Base-by-base conservation (phyloP, 2,888 invertebrate genomes). In the Cerastoderma edule region DNA sequence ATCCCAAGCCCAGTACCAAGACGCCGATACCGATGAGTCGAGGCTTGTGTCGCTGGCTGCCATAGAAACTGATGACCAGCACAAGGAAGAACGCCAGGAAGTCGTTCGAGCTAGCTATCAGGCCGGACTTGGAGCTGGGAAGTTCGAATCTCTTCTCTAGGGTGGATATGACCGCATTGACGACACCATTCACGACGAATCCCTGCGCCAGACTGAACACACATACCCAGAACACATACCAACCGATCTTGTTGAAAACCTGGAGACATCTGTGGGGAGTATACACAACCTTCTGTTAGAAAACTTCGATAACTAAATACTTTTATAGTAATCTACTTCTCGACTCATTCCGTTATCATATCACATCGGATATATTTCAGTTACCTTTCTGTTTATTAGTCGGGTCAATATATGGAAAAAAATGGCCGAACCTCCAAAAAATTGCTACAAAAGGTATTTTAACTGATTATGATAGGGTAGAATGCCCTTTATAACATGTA, bases 81-180 rank as follows among this genome's bases (percentile, higher is more conserved):
- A 84, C 85, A 2, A 85, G 66, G 35, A 85, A 81, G 53, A 83
- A 78, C 0, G 85, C 85, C 28, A 84, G 57, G 27, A 85, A 85
- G 75, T 85, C 85, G 53, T 85, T 85, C 8, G 85, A 84, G 44
- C 84, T 84, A 24, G 79, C 84, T 10, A 85, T 83, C 16, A 84
- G 75, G n/a, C 84, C 84, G 1, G 84, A 81, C 46, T 80, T 78
- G 2, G 85, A 84, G 56, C 85, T 85, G 8, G 83, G 81, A 24
- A 85, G 72, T 22, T 84, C 84, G 54, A 83, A 85, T 28, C 85
- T 68, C 35, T 76, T 84, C 54, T 85, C 85, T 24, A 84, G 63
- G 0, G 85, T 84, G 19, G 80, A 83, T 28, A 85, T 83, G 33
- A 83, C 69, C 2, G 84, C 85, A 63, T 84, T 85, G 57, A 83